Evolutionary conservation across 2,797 vertebrate species (phyloP).

Genomic region (Petrocephalus schoutedeni): DNA sequence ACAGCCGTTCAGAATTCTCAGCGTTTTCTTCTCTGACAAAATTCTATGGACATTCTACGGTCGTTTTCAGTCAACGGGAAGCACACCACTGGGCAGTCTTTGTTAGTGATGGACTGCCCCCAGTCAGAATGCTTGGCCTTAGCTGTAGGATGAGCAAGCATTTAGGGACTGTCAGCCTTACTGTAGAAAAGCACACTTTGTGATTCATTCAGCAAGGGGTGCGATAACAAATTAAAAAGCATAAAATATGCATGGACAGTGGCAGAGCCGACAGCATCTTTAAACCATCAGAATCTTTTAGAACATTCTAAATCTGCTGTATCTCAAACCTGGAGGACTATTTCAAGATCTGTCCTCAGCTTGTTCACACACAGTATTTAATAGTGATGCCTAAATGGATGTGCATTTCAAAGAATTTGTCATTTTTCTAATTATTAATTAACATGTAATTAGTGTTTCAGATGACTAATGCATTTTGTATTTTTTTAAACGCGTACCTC

Average conservation of each 20-base stretch:
- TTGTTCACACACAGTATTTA: background rate
- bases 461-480: constrained; percentile 12
- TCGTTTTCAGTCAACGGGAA: background rate
- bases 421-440: constrained; percentile 26
- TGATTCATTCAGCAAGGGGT: background rate
- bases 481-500: background rate
- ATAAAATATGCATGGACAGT: constrained; percentile 16
- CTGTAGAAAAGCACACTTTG: background rate
- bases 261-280: constrained; percentile 1
- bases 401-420: background rate
- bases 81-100: background rate
- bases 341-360: constrained; percentile 4
- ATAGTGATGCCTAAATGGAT: background rate
- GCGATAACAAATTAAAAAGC: constrained; percentile 7
- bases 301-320: background rate
- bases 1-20: background rate
- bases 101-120: constrained; percentile 16
- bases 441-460: constrained; percentile 19
- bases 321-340: background rate
- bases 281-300: background rate
- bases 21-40: background rate
- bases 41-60: background rate
- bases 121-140: background rate
- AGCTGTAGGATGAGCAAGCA: background rate
- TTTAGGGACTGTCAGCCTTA: background rate